phyloP scores from a whole-genome alignment of 2,888 invertebrate species.

The Priocnemis perturbator region DNA sequence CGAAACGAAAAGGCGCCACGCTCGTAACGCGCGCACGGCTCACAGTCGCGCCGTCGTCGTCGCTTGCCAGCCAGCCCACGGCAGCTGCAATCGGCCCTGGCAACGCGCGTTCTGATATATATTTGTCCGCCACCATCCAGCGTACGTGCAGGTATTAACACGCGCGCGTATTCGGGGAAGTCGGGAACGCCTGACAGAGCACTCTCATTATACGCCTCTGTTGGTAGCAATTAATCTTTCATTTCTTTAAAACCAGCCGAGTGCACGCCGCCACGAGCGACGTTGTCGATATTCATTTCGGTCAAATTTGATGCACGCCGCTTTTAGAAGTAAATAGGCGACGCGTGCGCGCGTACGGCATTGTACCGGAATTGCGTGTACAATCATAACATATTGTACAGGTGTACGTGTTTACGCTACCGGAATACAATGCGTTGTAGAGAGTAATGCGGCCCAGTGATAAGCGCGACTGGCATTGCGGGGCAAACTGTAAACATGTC shows the following conservation, averaged over 20 bases:
- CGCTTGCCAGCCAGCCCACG: neutral
- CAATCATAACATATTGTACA: no score
- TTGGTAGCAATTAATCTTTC: neutral
- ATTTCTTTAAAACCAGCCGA: no score
- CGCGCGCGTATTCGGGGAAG: conserved; percentile 11
- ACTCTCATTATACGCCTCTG: conserved; percentile 60
- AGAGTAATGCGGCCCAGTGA: no score
- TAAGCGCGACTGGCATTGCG: no score
- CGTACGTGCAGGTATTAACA: conserved; percentile 27
- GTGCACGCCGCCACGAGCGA: no score
- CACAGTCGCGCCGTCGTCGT: neutral
- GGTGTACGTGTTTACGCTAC: no score
- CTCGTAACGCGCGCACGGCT: conserved; percentile 7
- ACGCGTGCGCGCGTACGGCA: conserved; percentile 35
- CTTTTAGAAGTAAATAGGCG: conserved; percentile 6
- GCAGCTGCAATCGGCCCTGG: conserved; percentile 28
- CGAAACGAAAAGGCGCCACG: conserved; percentile 66
- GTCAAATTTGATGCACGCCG: no score
- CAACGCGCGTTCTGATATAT: conserved; percentile 20
- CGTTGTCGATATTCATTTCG: no score
- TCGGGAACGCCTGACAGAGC: conserved; percentile 42
- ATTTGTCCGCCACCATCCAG: conserved; percentile 4
- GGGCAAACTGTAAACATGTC: no score
- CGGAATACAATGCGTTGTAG: no score
- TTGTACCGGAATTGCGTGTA: no score